A percentile compares a stretch with the other conserved stretches of the same genome.
phyloP scores from a whole-genome alignment of 2,888 invertebrate species.

The Leptogaster cylindrica region DNA sequence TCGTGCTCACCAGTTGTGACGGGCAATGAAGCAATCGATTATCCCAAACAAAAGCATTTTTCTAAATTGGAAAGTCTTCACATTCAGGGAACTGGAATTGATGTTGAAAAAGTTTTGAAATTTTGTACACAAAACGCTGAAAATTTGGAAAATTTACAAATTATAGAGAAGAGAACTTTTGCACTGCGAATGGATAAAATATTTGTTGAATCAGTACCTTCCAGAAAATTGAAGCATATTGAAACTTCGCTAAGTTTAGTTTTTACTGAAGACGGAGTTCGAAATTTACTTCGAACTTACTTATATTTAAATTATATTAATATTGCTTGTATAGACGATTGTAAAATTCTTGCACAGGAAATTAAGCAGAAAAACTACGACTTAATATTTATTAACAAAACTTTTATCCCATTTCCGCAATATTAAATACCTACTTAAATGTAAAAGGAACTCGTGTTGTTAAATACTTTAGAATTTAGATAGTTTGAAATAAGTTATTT shows the following conservation, averaged over 20 bases:
- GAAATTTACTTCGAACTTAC: conserved; percentile 41
- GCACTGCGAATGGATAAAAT: conserved; percentile 40
- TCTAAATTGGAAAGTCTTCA: conserved; percentile 43
- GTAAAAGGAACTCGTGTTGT: not conserved
- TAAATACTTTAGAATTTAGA: too few relatives aligned
- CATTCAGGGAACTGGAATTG: conserved; percentile 42
- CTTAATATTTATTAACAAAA: conserved; percentile 47
- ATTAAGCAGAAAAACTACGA: conserved; percentile 46
- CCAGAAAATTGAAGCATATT: conserved; percentile 42
- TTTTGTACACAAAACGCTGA: conserved; percentile 44
- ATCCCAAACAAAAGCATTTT: conserved; percentile 43
- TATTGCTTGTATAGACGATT: conserved; percentile 45
- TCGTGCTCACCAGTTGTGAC: conserved; percentile 37
- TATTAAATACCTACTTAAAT: too few relatives aligned
- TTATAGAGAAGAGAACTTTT: conserved; percentile 40
- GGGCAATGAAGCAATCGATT: conserved; percentile 30
- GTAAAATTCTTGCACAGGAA: conserved; percentile 40
- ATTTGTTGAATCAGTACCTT: conserved; percentile 35
- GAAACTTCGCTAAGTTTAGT: conserved; percentile 43
- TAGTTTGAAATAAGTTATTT: too few relatives aligned
- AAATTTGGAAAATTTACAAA: conserved; percentile 43
- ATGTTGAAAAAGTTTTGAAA: conserved; percentile 44
- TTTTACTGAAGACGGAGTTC: conserved; percentile 42
- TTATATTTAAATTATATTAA: conserved; percentile 44
- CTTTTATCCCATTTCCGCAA: conserved; percentile 43